phyloP scores from a whole-genome alignment of 2,888 invertebrate species.

The Netelia fuscicornis region DNA sequence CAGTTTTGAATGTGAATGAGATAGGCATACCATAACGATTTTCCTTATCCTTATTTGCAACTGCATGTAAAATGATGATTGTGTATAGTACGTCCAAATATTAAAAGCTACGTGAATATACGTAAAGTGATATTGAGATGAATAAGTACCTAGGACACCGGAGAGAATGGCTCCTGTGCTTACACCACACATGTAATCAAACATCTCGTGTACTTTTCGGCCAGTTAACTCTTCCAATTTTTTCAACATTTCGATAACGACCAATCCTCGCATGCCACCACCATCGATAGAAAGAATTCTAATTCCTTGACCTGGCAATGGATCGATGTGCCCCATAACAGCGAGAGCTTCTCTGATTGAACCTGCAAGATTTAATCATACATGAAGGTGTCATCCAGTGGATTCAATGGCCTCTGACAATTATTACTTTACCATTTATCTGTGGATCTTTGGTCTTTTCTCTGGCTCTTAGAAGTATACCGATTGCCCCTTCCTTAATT shows the following conservation, averaged over 20 bases:
- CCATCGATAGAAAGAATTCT: constrained; percentile 95
- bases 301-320: constrained; percentile 90
- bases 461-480: constrained; percentile 87
- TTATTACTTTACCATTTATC: constrained; percentile 76
- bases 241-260: constrained; percentile 93
- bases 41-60: constrained; percentile 70
- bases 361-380: constrained; percentile 69
- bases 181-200: constrained; percentile 95
- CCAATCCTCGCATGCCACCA: constrained; percentile 95
- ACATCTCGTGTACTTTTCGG: constrained; percentile 90
- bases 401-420: background rate
- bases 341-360: constrained; percentile 87
- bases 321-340: constrained; percentile 90
- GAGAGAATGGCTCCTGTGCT: constrained; percentile 94
- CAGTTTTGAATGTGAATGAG: background rate
- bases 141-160: constrained; percentile 88
- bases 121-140: background rate
- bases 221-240: constrained; percentile 91
- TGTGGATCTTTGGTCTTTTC: constrained; percentile 82
- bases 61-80: constrained; percentile 71
- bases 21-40: constrained; percentile 56
- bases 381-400: constrained; percentile 22
- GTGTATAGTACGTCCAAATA: background rate
- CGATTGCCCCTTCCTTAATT: constrained; percentile 90
- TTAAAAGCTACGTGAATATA: background rate